A percentile compares a stretch with the other conserved stretches of the same genome.
phyloP scores from a whole-genome alignment of 2,797 vertebrate species.

The Tenualosa ilisha region DNA sequence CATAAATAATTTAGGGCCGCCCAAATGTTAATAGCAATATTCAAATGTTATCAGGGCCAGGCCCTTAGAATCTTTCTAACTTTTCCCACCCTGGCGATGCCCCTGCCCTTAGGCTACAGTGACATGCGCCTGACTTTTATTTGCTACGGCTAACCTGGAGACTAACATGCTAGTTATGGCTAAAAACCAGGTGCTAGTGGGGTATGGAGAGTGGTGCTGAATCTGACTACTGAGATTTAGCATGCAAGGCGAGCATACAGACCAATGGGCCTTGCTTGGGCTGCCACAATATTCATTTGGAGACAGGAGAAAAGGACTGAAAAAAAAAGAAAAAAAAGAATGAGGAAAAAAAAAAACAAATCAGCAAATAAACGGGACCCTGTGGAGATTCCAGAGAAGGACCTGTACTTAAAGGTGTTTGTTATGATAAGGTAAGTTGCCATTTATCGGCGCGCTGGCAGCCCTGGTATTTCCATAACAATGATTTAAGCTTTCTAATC shows the following conservation, averaged over 20 bases:
- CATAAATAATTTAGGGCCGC: too few relatives aligned
- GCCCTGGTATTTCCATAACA: slow-evolving; percentile 85
- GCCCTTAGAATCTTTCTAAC: too few relatives aligned
- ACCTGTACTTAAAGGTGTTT: slow-evolving; percentile 57
- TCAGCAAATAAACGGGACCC: slow-evolving; percentile 35
- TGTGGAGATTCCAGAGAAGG: slow-evolving; percentile 46
- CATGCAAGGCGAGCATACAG: background rate
- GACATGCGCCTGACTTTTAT: too few relatives aligned
- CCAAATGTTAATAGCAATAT: too few relatives aligned
- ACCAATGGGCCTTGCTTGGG: background rate
- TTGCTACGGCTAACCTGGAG: too few relatives aligned
- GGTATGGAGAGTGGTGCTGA: too few relatives aligned
- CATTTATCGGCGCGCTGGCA: slow-evolving; percentile 55
- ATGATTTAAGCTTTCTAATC: slow-evolving; percentile 98
- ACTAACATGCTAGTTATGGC: too few relatives aligned
- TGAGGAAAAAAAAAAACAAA: slow-evolving; percentile 54
- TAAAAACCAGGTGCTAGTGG: too few relatives aligned
- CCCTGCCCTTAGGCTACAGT: too few relatives aligned
- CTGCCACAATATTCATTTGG: background rate
- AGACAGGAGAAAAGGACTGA: background rate
- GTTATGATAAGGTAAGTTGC: slow-evolving; percentile 63
- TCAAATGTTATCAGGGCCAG: too few relatives aligned
- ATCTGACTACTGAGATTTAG: too few relatives aligned
- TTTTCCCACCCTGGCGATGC: too few relatives aligned
- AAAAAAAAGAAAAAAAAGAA: background rate